These are phyloP conservation scores for Andrena cerasifolii DNA, from an alignment of 1,140 invertebrate genomes.

Conservation along the genomic window DNA sequence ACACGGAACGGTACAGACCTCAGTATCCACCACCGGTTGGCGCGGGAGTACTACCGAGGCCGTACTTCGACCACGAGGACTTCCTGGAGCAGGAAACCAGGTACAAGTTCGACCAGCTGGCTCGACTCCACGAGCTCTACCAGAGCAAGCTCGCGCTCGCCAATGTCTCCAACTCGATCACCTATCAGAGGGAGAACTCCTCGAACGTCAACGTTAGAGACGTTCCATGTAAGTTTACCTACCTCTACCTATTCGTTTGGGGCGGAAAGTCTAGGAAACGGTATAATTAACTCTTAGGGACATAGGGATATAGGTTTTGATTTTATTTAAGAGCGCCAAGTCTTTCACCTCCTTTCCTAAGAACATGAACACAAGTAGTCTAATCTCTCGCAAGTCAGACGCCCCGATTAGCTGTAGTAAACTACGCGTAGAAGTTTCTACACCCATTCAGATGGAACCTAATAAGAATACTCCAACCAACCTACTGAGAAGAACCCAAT, in stretches of 20 bases:
- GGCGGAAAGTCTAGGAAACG: no score
- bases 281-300: no score
- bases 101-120: conserved; percentile 87
- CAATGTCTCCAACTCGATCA: conserved; percentile 83
- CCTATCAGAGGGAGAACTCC: conserved; percentile 82
- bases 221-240: conserved; percentile 79
- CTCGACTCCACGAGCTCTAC: conserved; percentile 87
- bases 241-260: no score
- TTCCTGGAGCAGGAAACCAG: conserved; percentile 81
- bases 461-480: neutral
- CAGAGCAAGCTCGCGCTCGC: conserved; percentile 86
- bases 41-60: conserved; percentile 76
- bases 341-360: no score
- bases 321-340: no score
- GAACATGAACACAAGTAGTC: no score
- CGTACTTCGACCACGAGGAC: conserved; percentile 80
- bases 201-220: conserved; percentile 77
- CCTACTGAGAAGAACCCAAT: no score
- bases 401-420: no score
- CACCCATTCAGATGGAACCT: no score
- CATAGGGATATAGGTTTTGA: no score
- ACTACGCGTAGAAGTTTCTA: no score
- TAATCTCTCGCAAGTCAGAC: no score
- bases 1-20: conserved; percentile 85
- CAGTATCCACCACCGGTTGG: conserved; percentile 77